These are phyloP conservation scores for Leptosomus discolor DNA, from an alignment of 2,113 vertebrate genomes.

Conservation along the genomic window DNA sequence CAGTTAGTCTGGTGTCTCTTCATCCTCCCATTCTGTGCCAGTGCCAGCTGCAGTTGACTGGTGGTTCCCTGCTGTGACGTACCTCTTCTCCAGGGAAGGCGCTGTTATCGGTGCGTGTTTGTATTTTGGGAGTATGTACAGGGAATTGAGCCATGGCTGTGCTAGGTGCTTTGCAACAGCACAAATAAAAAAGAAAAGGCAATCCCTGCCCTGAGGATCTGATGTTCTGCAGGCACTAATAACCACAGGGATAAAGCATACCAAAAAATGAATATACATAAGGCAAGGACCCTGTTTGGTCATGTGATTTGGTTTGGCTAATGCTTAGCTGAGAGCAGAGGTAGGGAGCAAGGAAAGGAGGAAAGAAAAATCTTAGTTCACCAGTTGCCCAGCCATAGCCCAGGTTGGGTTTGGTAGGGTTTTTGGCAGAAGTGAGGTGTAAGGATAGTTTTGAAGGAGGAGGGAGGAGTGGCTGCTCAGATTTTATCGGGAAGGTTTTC, in stretches of 20 bases:
- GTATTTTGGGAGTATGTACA: neutral
- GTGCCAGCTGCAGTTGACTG: neutral
- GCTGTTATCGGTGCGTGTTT: rapidly evolving
- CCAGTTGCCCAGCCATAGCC: neutral
- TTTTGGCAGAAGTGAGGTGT: neutral
- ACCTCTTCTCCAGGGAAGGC: neutral
- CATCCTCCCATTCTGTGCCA: neutral
- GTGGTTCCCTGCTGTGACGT: neutral
- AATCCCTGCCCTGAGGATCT: neutral
- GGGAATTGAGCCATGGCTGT: neutral
- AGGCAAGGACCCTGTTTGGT: neutral
- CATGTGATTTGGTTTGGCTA: neutral
- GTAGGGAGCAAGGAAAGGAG: neutral
- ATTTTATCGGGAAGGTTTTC: constrained; percentile 43
- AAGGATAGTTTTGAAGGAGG: neutral
- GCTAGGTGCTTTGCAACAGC: neutral
- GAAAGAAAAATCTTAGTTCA: neutral
- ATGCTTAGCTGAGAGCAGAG: neutral
- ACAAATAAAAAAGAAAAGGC: neutral
- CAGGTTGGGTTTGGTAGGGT: neutral
- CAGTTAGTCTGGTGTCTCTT: neutral
- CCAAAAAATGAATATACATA: too few species aligned
- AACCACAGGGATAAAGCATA: neutral
- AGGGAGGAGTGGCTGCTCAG: constrained; percentile 30
- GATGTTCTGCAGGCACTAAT: neutral